Evolutionary conservation across 2,113 vertebrate genomes (phyloP).

Genomic region (Proterorhinus semilunaris): DNA sequence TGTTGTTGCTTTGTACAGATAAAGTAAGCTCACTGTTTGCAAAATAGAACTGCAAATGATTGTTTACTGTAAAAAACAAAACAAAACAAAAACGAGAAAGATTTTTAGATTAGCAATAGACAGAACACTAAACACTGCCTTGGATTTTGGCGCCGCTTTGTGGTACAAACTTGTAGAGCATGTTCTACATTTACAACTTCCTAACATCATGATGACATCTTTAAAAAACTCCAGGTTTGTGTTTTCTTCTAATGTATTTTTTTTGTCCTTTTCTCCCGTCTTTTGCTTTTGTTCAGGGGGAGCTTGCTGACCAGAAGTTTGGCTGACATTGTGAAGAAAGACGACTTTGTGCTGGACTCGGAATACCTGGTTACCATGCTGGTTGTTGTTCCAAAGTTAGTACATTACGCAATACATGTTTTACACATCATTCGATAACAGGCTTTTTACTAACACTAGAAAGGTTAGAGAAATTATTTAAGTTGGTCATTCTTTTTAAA

Average conservation of each 20-base stretch:
- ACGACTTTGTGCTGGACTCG: constrained; percentile 97
- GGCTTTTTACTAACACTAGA: no score
- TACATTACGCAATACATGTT: constrained; percentile 10
- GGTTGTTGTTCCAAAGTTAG: constrained; percentile 97
- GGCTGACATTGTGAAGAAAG: constrained; percentile 97
- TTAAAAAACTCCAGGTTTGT: not conserved
- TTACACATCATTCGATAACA: no score
- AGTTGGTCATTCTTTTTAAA: no score
- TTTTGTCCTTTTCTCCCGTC: not conserved
- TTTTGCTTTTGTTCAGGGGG: constrained; percentile 74
- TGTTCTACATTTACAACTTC: not conserved
- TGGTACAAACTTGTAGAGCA: not conserved
- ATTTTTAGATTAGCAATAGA: no score
- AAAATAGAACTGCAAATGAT: no score
- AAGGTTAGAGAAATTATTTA: no score
- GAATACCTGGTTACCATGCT: constrained; percentile 96
- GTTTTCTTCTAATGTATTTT: not conserved
- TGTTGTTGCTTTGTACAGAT: not conserved
- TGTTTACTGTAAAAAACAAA: no score
- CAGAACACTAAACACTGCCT: not conserved
- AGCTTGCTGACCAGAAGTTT: constrained; percentile 96
- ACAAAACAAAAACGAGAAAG: no score
- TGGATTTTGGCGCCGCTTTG: not conserved
- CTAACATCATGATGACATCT: not conserved
- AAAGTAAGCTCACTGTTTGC: not conserved